Evolutionary conservation across 2,888 invertebrate genomes (phyloP).

Genomic region (Holacanthella duospinosa): DNA sequence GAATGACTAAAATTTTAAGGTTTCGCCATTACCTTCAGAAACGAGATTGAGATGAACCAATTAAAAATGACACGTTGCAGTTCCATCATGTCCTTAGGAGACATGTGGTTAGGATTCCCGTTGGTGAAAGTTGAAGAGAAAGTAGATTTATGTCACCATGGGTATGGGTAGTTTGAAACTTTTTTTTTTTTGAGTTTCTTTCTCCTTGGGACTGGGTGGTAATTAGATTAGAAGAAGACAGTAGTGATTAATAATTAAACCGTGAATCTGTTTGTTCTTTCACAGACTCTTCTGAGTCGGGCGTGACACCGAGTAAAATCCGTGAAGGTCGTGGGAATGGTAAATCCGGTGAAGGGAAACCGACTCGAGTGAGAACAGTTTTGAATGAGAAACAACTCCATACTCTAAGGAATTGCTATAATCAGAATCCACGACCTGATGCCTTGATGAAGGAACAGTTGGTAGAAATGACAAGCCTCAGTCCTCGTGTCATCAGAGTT

Average conservation of each 20-base stretch:
- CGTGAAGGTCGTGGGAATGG: conserved; percentile 44
- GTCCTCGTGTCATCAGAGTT: conserved; percentile 93
- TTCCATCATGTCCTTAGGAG: no score
- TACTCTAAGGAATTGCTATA: conserved; percentile 93
- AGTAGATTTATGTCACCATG: no score
- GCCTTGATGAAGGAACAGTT: conserved; percentile 91
- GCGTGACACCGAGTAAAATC: conserved; percentile 57
- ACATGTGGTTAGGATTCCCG: no score
- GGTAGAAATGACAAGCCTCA: conserved; percentile 96
- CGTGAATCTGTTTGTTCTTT: conserved; percentile 15
- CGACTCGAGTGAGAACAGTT: conserved; percentile 96
- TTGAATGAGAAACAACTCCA: conserved; percentile 97
- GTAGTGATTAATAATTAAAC: neutral
- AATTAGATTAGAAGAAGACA: neutral
- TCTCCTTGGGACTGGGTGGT: neutral
- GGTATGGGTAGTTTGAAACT: no score
- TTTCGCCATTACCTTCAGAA: no score
- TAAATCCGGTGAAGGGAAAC: conserved; percentile 65
- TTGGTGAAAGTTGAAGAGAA: no score
- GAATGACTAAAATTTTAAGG: no score
- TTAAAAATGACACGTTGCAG: no score
- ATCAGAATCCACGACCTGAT: conserved; percentile 94
- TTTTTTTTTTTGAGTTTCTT: neutral
- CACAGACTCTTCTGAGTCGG: conserved; percentile 82
- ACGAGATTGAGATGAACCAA: no score